These are phyloP conservation scores for Sympetrum striolatum DNA, from an alignment of 2,888 invertebrate species.

Conservation along the genomic window DNA sequence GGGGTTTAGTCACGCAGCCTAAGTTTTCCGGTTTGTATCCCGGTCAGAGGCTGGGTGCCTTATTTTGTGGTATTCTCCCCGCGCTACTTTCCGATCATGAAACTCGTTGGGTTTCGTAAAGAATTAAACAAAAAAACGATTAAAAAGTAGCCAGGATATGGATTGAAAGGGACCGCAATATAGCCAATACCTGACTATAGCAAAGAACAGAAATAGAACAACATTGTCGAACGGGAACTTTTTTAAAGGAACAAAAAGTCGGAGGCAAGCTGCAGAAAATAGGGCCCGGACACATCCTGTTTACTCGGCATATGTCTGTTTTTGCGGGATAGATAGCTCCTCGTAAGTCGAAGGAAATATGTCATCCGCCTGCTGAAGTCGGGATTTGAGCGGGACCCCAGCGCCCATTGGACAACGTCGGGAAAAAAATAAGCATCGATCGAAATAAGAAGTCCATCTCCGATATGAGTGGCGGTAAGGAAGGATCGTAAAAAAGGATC, in stretches of 20 bases:
- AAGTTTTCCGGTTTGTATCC: too few relatives aligned
- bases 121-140: too few relatives aligned
- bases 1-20: too few relatives aligned
- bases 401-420: neutral
- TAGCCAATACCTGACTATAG: too few relatives aligned
- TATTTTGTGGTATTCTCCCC: too few relatives aligned
- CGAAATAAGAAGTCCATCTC: constrained; percentile 35
- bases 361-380: neutral
- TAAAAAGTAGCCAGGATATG: too few relatives aligned
- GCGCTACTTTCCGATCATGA: too few relatives aligned
- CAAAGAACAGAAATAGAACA: neutral
- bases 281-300: neutral
- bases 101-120: too few relatives aligned
- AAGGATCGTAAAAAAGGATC: constrained; percentile 11
- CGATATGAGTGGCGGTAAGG: neutral
- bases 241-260: neutral
- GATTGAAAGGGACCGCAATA: too few relatives aligned
- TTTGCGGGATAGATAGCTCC: neutral
- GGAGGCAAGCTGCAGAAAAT: neutral
- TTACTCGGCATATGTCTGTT: neutral
- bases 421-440: neutral
- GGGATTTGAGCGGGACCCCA: neutral
- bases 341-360: neutral
- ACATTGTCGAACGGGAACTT: neutral
- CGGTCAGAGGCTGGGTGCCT: too few relatives aligned